phyloP scores from a whole-genome alignment of 2,113 vertebrate genomes.

The Apteryx owenii region DNA sequence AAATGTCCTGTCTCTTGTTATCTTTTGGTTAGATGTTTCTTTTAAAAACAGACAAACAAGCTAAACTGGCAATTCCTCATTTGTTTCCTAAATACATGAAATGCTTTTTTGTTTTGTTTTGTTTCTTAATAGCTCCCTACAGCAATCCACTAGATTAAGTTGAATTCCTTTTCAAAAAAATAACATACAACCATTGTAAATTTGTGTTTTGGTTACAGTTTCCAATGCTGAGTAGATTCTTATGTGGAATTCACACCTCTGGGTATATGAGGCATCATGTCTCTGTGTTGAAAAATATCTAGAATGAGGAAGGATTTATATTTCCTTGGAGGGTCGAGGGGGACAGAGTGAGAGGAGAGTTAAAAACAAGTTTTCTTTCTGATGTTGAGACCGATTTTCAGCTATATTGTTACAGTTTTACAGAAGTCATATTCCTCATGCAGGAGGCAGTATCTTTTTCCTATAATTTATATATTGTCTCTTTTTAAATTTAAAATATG shows the following conservation, averaged over 20 bases:
- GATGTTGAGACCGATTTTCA: background rate
- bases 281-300: background rate
- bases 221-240: background rate
- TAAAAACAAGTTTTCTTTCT: background rate
- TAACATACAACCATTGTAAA: background rate
- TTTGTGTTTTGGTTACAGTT: background rate
- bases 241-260: background rate
- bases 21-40: background rate
- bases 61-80: background rate
- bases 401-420: background rate
- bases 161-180: slow-evolving; percentile 8
- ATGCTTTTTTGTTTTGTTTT: slow-evolving; percentile 13
- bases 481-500: background rate
- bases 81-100: background rate
- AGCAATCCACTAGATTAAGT: background rate
- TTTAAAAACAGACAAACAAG: background rate
- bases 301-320: background rate
- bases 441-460: background rate
- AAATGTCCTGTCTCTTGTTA: fast-evolving
- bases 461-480: background rate
- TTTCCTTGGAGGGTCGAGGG: background rate
- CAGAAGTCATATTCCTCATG: background rate
- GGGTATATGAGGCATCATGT: background rate
- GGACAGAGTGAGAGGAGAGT: background rate
- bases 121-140: slow-evolving; percentile 2